Evolutionary conservation across 2,797 vertebrate genomes (phyloP).

Genomic region (Rhincodon typus): DNA sequence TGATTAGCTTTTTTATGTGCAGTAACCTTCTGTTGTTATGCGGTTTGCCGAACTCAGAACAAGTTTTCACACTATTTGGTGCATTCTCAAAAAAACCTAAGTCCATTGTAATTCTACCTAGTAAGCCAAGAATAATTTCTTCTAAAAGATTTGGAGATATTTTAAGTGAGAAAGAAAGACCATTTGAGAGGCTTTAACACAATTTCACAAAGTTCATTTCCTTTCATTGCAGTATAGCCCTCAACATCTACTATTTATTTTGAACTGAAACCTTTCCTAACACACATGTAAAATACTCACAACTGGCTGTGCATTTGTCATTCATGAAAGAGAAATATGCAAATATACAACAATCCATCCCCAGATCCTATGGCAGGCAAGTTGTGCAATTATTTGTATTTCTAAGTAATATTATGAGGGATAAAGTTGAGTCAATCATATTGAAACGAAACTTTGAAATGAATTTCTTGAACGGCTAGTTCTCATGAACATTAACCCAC

Average conservation of each 20-base stretch:
- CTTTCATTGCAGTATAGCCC: background rate
- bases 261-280: background rate
- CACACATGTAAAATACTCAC: background rate
- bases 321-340: background rate
- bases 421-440: conserved; percentile 17
- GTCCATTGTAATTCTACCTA: background rate
- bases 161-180: background rate
- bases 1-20: no score
- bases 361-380: background rate
- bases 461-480: background rate
- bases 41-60: background rate
- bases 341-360: background rate
- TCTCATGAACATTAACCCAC: background rate
- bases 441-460: background rate
- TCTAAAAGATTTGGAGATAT: background rate
- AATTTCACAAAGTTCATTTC: background rate
- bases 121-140: background rate
- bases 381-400: background rate
- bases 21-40: no score
- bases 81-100: background rate
- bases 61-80: background rate
- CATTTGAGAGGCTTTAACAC: background rate
- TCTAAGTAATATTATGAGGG: background rate
- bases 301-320: background rate
- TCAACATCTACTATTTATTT: background rate